Percentiles rank a stretch among this genome's conserved stretches.
phyloP scores from a whole-genome alignment of 2,888 invertebrate species.

The Rhagophthalmus giganteus region DNA sequence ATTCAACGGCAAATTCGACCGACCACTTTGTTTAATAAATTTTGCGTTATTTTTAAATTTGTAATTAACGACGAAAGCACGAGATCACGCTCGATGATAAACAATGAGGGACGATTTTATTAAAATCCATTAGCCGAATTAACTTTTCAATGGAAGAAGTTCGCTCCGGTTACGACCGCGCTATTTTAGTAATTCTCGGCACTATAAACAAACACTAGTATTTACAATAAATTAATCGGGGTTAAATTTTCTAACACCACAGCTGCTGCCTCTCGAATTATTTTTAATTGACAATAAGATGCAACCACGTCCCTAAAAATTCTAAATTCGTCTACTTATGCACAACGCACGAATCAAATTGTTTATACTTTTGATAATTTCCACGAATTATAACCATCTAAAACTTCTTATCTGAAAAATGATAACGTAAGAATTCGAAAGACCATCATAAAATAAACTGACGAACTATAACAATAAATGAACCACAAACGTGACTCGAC shows the following conservation, averaged over 20 bases:
- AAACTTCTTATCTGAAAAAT: too few species aligned
- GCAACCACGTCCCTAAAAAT: too few species aligned
- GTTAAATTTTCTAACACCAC: slow-evolving; percentile 28
- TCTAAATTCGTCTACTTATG: too few species aligned
- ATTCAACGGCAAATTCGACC: too few species aligned
- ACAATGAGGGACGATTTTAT: slow-evolving; percentile 2
- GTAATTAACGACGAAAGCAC: slow-evolving; percentile 4
- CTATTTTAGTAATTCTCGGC: slow-evolving; percentile 2
- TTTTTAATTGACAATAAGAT: not conserved
- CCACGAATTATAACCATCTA: too few species aligned
- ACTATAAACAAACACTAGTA: slow-evolving; percentile 11
- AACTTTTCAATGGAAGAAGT: too few species aligned
- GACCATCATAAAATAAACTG: too few species aligned
- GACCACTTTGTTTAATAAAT: not conserved
- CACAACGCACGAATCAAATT: too few species aligned
- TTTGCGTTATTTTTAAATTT: too few species aligned
- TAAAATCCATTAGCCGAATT: slow-evolving; percentile 20
- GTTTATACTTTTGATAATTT: too few species aligned
- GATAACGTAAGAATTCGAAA: too few species aligned
- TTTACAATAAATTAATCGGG: slow-evolving; percentile 21
- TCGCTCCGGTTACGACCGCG: slow-evolving; percentile 13
- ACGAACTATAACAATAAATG: too few species aligned
- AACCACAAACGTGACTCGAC: slow-evolving; percentile 1
- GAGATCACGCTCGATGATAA: slow-evolving; percentile 8
- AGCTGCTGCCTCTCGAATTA: slow-evolving; percentile 12